Percentiles rank a stretch among this genome's conserved stretches.
These are phyloP conservation scores for Torymus tubicola DNA, from an alignment of 2,888 invertebrate species.

Conservation along the genomic window DNA sequence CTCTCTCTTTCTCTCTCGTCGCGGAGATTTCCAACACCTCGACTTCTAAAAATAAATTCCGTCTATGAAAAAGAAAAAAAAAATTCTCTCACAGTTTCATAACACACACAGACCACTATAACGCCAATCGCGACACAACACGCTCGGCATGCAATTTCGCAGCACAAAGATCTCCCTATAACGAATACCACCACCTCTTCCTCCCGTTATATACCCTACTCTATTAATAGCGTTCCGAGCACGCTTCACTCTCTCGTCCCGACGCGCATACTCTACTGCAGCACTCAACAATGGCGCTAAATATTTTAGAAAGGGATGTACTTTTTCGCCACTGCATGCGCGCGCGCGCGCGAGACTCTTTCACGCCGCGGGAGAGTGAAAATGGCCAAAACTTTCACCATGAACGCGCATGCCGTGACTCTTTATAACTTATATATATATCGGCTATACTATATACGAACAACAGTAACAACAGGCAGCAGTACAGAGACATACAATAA, in stretches of 20 bases:
- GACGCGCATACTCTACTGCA: too few species aligned
- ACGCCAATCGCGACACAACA: too few species aligned
- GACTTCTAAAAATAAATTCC: too few species aligned
- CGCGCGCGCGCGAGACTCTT: not conserved
- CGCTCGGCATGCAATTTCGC: too few species aligned
- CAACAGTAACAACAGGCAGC: not conserved
- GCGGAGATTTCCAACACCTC: too few species aligned
- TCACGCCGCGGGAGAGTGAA: constrained; percentile 16
- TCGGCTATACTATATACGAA: not conserved
- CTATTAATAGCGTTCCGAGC: constrained; percentile 7
- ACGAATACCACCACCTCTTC: too few species aligned
- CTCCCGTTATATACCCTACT: not conserved
- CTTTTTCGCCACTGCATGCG: not conserved
- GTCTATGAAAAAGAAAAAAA: too few species aligned
- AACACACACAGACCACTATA: too few species aligned
- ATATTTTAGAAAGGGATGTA: constrained; percentile 33
- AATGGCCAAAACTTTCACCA: constrained; percentile 42
- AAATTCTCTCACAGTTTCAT: too few species aligned
- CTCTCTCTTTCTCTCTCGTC: too few species aligned
- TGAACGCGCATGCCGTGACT: not conserved
- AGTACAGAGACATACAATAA: not conserved
- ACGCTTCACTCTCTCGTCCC: too few species aligned
- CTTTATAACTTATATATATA: not conserved
- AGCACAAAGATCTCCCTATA: too few species aligned
- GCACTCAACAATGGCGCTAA: constrained; percentile 25